These are phyloP conservation scores for Gymnoscopelus microlampas DNA, from an alignment of 2,797 vertebrate species.

Conservation along the genomic window DNA sequence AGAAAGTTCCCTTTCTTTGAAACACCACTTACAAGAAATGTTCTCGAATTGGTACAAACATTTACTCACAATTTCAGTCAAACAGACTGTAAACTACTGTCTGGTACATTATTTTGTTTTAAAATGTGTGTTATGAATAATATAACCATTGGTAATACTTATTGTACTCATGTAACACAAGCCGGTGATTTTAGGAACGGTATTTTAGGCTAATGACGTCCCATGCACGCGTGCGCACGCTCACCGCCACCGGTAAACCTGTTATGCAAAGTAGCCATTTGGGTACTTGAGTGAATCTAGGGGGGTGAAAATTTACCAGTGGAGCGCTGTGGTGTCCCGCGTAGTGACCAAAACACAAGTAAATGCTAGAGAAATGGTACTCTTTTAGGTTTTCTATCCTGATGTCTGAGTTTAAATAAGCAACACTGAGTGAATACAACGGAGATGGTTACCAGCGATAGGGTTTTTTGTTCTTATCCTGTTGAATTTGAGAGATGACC, in stretches of 20 bases:
- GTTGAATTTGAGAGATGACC: background rate
- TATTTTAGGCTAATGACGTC: no score
- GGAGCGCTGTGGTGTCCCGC: no score
- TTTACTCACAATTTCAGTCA: background rate
- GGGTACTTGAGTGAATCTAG: no score
- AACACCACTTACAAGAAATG: background rate
- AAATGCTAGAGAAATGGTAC: no score
- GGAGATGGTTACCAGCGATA: conserved; percentile 17
- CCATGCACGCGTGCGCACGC: no score
- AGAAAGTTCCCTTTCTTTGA: background rate
- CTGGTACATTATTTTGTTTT: conserved; percentile 6
- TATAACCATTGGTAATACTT: background rate
- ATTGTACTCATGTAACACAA: no score
- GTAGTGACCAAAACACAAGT: no score
- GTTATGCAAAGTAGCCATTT: no score
- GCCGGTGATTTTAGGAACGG: no score
- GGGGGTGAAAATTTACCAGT: no score
- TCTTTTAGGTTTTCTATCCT: no score
- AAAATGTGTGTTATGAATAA: background rate
- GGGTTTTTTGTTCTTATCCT: background rate
- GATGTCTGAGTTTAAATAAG: background rate
- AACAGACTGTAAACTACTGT: background rate
- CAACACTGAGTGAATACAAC: conserved; percentile 30
- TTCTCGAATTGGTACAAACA: background rate
- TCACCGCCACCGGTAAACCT: no score